Base-by-base conservation (phyloP, 2,797 vertebrate genomes). In the Syngnathus rostellatus region DNA sequence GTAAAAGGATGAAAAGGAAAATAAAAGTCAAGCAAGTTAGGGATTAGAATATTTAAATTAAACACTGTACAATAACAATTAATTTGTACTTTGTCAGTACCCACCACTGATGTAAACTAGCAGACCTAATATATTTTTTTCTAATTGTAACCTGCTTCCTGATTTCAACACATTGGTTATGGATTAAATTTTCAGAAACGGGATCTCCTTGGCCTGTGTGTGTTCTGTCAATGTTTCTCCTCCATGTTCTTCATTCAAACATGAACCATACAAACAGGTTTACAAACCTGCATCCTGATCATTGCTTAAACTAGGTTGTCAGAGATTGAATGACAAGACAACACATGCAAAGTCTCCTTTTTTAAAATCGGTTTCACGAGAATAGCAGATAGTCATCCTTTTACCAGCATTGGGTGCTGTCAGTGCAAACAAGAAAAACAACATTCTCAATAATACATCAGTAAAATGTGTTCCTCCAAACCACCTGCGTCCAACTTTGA, bases 81-180 rank as follows among this genome's bases (percentile, higher is more conserved):
- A 3, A 11, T 43, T 43, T 43, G 8, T 11, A 43, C 41, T 43
- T 43, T 43, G 41, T 48, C 17, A 48, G 14, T 48, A 48, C 45
- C 45, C 14, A 14, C 45, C 45, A 46, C 16, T 16, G 45, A 12
- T 46, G 45, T 17, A 46, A 46, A 14, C 4, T 16, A 46, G 45
- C 45, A 46, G 5, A 46, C 14, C 40, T 8, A 43, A 43, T 10
- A 43, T 45, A 45, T 48, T 16, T 17, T 19, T 16, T 48, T 48
- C 6, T 23, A 4, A 31, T 4, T 31, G 31, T 31, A 31, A 31
- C 31, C 31, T 4, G 11, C 40, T 23, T 62, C 60, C n/a, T 12
- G 60, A 41, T 41, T 61, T 61, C 59, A 61, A 61, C 59, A 43
- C 19, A 10, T 60, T 60, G 21, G 60, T 62, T 43, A 45, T 23